phyloP scores from a whole-genome alignment of 2,888 invertebrate genomes.

The Zhengitettix transpicula region DNA sequence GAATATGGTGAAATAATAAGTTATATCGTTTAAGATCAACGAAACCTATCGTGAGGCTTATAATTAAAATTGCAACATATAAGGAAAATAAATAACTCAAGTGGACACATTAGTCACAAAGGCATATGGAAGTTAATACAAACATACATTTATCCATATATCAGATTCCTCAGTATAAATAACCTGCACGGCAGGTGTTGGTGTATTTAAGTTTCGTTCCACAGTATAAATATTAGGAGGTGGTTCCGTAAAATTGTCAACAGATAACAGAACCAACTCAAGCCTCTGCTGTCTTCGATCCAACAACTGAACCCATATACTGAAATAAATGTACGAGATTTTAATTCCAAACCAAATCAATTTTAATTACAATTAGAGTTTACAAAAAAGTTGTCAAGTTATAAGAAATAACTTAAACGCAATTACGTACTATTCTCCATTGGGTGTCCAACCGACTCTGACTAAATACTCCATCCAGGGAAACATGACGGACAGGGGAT shows the following conservation, averaged over 20 bases:
- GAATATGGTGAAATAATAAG: too few relatives aligned
- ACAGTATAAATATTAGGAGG: slow-evolving; percentile 33
- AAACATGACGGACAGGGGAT: slow-evolving; percentile 62
- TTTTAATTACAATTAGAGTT: background rate
- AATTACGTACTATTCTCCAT: slow-evolving; percentile 63
- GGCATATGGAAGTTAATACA: too few relatives aligned
- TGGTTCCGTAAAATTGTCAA: slow-evolving; percentile 54
- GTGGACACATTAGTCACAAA: background rate
- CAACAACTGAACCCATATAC: slow-evolving; percentile 83
- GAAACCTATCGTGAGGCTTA: too few relatives aligned
- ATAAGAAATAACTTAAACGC: background rate
- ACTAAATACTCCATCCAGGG: slow-evolving; percentile 93
- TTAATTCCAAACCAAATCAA: background rate
- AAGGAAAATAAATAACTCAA: background rate
- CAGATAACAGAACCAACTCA: slow-evolving; percentile 66
- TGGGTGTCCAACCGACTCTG: slow-evolving; percentile 87
- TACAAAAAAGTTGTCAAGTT: background rate
- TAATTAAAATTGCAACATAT: too few relatives aligned
- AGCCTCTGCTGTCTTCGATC: slow-evolving; percentile 74
- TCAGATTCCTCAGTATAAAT: slow-evolving; percentile 46
- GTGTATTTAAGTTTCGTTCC: slow-evolving; percentile 23
- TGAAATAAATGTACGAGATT: slow-evolving; percentile 24
- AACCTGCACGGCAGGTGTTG: slow-evolving; percentile 35
- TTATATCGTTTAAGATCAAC: too few relatives aligned
- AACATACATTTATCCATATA: slow-evolving; percentile 78